A percentile compares a stretch with the other conserved stretches of the same genome.
phyloP scores from a whole-genome alignment of 1,140 invertebrate species.

The Microvelia longipes region DNA sequence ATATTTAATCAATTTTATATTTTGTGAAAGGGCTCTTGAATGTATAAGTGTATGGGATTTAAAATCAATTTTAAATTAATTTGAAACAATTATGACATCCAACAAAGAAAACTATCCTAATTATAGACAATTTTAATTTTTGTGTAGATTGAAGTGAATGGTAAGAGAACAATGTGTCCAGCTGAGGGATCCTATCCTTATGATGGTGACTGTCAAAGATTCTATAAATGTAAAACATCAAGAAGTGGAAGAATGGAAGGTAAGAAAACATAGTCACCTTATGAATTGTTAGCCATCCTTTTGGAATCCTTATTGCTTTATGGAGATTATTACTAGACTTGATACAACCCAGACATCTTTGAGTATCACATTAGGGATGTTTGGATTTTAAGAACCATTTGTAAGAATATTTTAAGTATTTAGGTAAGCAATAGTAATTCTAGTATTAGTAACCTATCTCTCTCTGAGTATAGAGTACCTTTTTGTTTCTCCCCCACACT shows the following conservation, averaged over 20 bases:
- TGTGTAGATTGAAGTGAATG: slow-evolving; percentile 43
- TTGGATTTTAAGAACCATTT: not conserved
- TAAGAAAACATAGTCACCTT: slow-evolving; percentile 14
- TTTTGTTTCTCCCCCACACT: too few species aligned
- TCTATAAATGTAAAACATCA: slow-evolving; percentile 51
- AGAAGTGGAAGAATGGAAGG: slow-evolving; percentile 38
- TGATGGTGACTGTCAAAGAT: slow-evolving; percentile 43
- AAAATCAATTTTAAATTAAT: not conserved
- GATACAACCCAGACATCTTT: not conserved
- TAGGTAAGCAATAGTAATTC: too few species aligned
- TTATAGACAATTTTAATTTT: slow-evolving; percentile 17
- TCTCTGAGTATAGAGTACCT: too few species aligned
- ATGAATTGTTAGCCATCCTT: not conserved
- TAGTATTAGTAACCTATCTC: too few species aligned
- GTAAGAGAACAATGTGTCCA: slow-evolving; percentile 42
- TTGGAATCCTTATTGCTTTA: not conserved
- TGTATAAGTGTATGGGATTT: too few species aligned
- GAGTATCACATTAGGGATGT: not conserved
- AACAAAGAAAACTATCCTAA: not conserved
- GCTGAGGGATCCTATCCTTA: slow-evolving; percentile 48
- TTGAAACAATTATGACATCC: not conserved
- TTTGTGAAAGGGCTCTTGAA: too few species aligned
- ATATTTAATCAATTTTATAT: too few species aligned
- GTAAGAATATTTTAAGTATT: too few species aligned
- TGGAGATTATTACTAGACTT: not conserved